These are phyloP conservation scores for Dendrolimus kikuchii DNA, from an alignment of 1,140 invertebrate species.

Conservation along the genomic window DNA sequence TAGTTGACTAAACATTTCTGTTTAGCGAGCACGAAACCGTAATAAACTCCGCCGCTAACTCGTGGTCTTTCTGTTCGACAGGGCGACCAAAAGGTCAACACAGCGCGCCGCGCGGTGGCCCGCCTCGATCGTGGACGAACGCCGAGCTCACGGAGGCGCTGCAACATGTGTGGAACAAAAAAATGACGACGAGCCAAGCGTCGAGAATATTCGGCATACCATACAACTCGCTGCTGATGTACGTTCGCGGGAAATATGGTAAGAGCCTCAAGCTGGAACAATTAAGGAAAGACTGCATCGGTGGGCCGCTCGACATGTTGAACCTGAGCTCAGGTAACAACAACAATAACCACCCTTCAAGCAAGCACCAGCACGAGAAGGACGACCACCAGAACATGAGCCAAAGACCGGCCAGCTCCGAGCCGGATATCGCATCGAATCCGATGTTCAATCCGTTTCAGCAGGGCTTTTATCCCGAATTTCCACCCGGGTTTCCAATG, in stretches of 20 bases:
- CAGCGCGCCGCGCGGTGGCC: constrained; percentile 89
- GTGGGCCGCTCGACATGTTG: constrained; percentile 80
- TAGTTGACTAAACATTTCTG: constrained; percentile 40
- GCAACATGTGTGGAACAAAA: constrained; percentile 93
- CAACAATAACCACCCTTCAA: constrained; percentile 77
- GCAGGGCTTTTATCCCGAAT: constrained; percentile 86
- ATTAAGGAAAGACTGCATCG: constrained; percentile 88
- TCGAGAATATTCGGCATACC: constrained; percentile 92
- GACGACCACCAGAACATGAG: constrained; percentile 64
- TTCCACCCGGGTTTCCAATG: constrained; percentile 83
- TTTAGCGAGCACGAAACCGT: constrained; percentile 18
- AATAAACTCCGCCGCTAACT: background rate
- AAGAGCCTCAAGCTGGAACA: constrained; percentile 91
- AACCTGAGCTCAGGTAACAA: constrained; percentile 79
- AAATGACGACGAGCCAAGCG: constrained; percentile 94
- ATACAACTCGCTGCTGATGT: constrained; percentile 93
- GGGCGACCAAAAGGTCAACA: constrained; percentile 88
- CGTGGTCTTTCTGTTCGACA: constrained; percentile 26
- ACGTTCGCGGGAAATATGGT: constrained; percentile 92
- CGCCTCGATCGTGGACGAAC: constrained; percentile 92
- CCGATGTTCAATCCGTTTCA: constrained; percentile 81
- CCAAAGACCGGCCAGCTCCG: constrained; percentile 75
- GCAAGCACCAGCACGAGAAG: constrained; percentile 63
- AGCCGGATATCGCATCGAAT: constrained; percentile 74
- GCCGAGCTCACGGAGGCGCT: constrained; percentile 90